Evolutionary conservation across 2,888 invertebrate species (phyloP), one percentile per base, ranked within the genome.

Genomic region (Nomada fucata): DNA sequence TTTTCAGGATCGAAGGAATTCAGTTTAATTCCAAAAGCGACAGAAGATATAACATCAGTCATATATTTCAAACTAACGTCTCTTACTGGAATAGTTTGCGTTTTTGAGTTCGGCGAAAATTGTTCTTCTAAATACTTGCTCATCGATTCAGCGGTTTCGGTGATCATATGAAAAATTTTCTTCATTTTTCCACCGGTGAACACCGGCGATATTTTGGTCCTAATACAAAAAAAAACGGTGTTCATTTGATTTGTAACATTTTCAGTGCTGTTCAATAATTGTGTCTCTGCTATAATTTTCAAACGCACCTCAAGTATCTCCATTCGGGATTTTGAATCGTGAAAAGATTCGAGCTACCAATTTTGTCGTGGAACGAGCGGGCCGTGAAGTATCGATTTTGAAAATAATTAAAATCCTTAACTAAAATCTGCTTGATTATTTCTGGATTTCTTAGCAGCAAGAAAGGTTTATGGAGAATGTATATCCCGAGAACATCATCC

Each of bases 131-230:
- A 81, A 64, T 88, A 84, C 2, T 81, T 83, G 1, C 77, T 85
- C 82, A 91, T 84, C 5, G 85, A 84, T 11, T 89, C 82, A 0
- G 93, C 90, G 26, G 93, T 94, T 71, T 94, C 92, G 5, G 91
- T 86, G 87, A 95, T 94, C 9, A 94, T 89, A 1, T 91, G 86
- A 69, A 94, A 94, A 92, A 95, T 94, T 60, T 88, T 92, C 87
- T 95, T 95, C 50, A 95, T 90, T 89, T 95, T 95, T 29, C 94
- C 95, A 0, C 94, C 94, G 0, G 95, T 94, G 87, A 95, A 95
- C 0, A 94, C 94, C 0, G 95, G 95, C 0, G 95, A 94, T 64
- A 95, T 77, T 87, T 95, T 95, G 0, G 91, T 86, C 53, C 88
- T 88, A 50, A 64, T 9, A 4, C 18, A 64, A n/a, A 10, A 18